Base-by-base conservation (phyloP, 1,140 invertebrate species). In the Diprion similis region DNA sequence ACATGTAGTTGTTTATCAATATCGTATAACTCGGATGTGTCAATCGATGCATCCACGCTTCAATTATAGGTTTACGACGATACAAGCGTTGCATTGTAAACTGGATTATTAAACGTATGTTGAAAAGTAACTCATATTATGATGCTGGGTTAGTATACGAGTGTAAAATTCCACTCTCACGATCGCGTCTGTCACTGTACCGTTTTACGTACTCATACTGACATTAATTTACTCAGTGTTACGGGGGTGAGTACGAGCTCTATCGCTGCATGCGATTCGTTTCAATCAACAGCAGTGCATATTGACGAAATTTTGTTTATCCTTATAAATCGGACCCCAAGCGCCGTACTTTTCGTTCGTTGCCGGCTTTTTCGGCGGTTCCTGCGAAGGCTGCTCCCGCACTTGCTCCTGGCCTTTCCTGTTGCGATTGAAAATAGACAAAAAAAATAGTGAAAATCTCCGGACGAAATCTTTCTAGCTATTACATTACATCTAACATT, bases 241-340 rank as follows among this genome's bases (percentile, higher is more conserved):
- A 2, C 24, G 24, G 24, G 2, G 24, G 24, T 6, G 24, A 37
- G 6, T 6, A 37, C 24, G 24, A 37, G 24, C 24, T 37, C 24
- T 6, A 37, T 37, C 24, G 24, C 24, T 37, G 51, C 9, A 59
- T 13, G 51, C n/a, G 51, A 59, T 59, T 59, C 11, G 51, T 59
- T 0, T 0, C n/a, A 9, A 59, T 87, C 78, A 94, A 83, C 89
- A 93, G 81, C 90, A 84, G 81, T 94, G 93, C 91, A 94, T 92
- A 74, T 91, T 89, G 18, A 90, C 85, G 79, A 94, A 94, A 78
- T 92, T 89, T 77, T 92, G 87, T 80, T 92, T 93, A 87, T 93
- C 92, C 86, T 94, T 93, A 85, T 91, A 94, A 68, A 91, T 88
- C 37, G 93, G 87, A 75, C 93, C 93, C 92, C 93, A 94, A 68